Base-by-base conservation (phyloP, 2,888 invertebrate genomes). In the Byasa hedistus region DNA sequence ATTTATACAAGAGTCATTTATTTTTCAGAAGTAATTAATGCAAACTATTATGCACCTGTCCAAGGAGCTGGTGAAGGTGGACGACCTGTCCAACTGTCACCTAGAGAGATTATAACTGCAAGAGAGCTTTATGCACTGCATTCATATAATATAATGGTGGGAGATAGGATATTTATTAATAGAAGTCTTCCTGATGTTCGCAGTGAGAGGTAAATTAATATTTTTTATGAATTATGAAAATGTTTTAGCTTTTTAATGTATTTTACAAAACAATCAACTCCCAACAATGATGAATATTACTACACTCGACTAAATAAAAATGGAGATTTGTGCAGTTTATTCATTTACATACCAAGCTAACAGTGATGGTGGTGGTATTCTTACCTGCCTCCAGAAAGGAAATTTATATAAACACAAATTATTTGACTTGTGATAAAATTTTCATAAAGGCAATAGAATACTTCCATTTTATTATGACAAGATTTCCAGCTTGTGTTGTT, bases 121-220 rank as follows among this genome's bases (percentile, higher is more conserved):
- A 94, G 95, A 77, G 95, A 96, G 70, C 92, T 97, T 51, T 98
- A 95, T 80, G 93, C 95, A 76, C 93, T 98, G 44, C 97, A 98
- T 83, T 94, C 96, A 48, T 98, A 97, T 81, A 98, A 98, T 83
- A 92, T 98, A 73, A 89, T 98, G 84, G 97, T 96, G 65, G 96
- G 97, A 80, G 98, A 98, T 87, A 94, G 95, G 71, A 97, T 98
- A 80, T 95, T 97, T 15, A 91, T 98, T 48, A 97, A 97, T 80
- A 93, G 98, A 74, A 94, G 94, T 67, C 91, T 98, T 57, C 97
- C 96, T 19, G 98, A 98, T 86, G 96, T 96, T 77, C 89, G 98
- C 71, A 95, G 96, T 81, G 94, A 95, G 77, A 95, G 94, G 97
- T 97, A 87, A 63, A 57, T 48, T 48, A 36, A n/a, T 39, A 39